These are phyloP conservation scores for Xerus rutilus DNA, from an alignment of 2,797 vertebrate genomes.

Conservation along the genomic window DNA sequence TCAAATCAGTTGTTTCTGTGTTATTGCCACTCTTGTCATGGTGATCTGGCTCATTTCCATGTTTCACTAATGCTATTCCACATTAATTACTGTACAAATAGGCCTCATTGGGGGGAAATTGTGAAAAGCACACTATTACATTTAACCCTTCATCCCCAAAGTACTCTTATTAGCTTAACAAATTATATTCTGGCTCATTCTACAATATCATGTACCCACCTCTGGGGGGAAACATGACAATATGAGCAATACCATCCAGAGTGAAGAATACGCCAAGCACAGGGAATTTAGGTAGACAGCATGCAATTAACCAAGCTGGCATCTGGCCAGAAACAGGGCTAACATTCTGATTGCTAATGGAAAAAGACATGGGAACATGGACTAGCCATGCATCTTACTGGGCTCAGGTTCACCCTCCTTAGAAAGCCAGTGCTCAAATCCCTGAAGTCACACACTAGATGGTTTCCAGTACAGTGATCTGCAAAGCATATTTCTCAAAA, in stretches of 20 bases:
- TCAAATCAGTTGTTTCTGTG: slow-evolving; percentile 54
- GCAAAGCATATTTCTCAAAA: slow-evolving; percentile 70
- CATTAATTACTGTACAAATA: slow-evolving; percentile 80
- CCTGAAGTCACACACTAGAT: slow-evolving; percentile 48
- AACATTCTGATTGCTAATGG: slow-evolving; percentile 77
- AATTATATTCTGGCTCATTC: slow-evolving; percentile 81
- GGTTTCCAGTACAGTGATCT: slow-evolving; percentile 43
- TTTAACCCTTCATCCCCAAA: slow-evolving; percentile 81
- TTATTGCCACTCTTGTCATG: slow-evolving; percentile 59
- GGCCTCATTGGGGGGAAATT: slow-evolving; percentile 71
- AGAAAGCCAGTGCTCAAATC: slow-evolving; percentile 62
- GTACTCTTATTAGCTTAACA: slow-evolving; percentile 81
- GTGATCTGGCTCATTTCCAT: slow-evolving; percentile 74
- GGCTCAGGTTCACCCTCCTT: slow-evolving; percentile 74
- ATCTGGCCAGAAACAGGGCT: slow-evolving; percentile 77
- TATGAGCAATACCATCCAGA: slow-evolving; percentile 59
- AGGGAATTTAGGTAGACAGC: slow-evolving; percentile 82
- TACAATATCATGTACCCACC: slow-evolving; percentile 71
- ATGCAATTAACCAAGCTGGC: slow-evolving; percentile 82
- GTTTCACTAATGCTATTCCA: slow-evolving; percentile 76
- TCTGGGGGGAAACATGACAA: slow-evolving; percentile 77
- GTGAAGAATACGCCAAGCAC: slow-evolving; percentile 72
- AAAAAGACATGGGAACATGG: slow-evolving; percentile 80
- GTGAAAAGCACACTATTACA: slow-evolving; percentile 80
- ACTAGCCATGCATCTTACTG: slow-evolving; percentile 71